Evolutionary conservation across 2,113 vertebrate genomes (phyloP).

Genomic region (Poeciliopsis prolifica): DNA sequence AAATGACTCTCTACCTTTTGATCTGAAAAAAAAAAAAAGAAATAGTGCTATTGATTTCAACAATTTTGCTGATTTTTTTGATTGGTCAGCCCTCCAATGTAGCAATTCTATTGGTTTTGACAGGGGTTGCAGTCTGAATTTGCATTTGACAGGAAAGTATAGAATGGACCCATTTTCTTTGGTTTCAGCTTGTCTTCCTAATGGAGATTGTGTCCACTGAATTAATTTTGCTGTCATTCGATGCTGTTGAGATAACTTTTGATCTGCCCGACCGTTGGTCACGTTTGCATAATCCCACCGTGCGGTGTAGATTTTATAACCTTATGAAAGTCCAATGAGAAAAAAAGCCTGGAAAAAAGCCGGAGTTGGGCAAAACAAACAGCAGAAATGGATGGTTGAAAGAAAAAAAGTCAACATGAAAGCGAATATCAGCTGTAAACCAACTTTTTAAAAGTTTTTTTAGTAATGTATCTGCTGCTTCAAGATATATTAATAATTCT

Average conservation of each 20-base stretch:
- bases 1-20: too few relatives aligned
- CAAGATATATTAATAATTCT: too few relatives aligned
- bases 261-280: conserved; percentile 54
- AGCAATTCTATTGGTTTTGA: not conserved
- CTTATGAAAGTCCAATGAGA: conserved; percentile 19
- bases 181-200: not conserved
- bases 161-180: conserved; percentile 3
- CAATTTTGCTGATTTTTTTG: too few relatives aligned
- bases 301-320: conserved; percentile 40
- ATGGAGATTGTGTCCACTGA: conserved; percentile 7
- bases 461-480: not conserved
- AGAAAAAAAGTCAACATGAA: not conserved
- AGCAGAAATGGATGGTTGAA: not conserved
- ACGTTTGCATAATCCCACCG: conserved; percentile 55
- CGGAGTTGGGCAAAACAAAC: conserved; percentile 1
- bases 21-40: too few relatives aligned
- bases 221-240: conserved; percentile 7
- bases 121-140: not conserved
- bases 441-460: not conserved
- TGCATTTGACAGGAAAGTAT: not conserved
- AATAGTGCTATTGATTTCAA: too few relatives aligned
- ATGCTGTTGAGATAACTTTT: conserved; percentile 47
- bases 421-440: not conserved
- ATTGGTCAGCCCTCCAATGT: not conserved
- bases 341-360: conserved; percentile 14